Conservation (phyloP, 2,113 vertebrate genomes). For the Panthera leo region DNA sequence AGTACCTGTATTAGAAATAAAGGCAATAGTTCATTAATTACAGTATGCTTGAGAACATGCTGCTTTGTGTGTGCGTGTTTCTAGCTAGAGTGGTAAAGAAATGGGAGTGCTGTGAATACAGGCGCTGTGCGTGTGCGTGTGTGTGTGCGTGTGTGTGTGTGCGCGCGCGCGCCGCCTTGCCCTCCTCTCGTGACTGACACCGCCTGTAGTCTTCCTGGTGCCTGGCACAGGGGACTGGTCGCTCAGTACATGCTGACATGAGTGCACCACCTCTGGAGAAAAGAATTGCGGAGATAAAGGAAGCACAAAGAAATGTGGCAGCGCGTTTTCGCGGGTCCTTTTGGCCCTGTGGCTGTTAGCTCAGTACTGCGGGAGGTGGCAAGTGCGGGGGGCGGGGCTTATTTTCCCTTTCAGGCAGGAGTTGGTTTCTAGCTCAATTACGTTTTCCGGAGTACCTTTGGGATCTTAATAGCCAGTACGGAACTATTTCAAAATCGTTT, state of each 20-base stretch:
- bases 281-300: neutral
- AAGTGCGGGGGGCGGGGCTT: neutral
- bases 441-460: constrained; percentile 28
- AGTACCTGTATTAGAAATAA: neutral
- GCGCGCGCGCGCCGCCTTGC: accelerated
- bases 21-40: neutral
- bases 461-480: neutral
- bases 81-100: neutral
- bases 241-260: neutral
- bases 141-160: neutral
- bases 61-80: neutral
- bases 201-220: neutral
- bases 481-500: neutral
- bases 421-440: neutral
- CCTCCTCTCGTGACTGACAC: neutral
- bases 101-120: neutral
- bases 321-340: neutral
- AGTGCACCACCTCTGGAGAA: neutral
- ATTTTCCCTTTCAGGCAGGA: neutral
- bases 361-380: too few species aligned
- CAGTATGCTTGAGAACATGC: neutral
- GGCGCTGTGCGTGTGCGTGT: neutral
- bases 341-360: neutral
- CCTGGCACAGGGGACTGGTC: accelerated
- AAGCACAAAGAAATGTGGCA: neutral